A percentile compares a stretch with the other conserved stretches of the same genome.
Conservation (phyloP, 92 coral and sea anemone genomes). For the Pocillopora grandis region DNA sequence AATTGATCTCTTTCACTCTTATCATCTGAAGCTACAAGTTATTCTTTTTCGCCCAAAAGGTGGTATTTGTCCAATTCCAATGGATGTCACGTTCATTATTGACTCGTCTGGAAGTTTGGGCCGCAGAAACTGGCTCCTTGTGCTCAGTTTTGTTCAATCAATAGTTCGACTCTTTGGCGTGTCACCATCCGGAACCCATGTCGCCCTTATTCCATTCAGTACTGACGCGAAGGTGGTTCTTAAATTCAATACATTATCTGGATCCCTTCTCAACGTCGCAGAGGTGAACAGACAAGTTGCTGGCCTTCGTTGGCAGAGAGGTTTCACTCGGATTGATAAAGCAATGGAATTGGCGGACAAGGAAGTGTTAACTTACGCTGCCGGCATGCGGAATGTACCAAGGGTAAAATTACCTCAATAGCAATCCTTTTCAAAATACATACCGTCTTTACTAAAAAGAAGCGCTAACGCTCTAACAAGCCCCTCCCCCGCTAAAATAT, state of each 20-base stretch:
- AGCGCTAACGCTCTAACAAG: too few relatives aligned
- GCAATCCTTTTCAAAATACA: not conserved
- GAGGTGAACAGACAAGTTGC: conserved; percentile 65
- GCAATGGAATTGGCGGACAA: conserved; percentile 72
- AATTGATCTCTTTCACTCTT: too few relatives aligned
- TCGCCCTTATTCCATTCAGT: conserved; percentile 62
- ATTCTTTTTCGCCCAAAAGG: conserved; percentile 39
- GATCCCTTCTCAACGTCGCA: conserved; percentile 50
- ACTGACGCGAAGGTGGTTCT: conserved; percentile 57
- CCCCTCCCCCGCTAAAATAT: too few relatives aligned
- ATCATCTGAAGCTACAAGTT: too few relatives aligned
- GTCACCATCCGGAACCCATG: conserved; percentile 67
- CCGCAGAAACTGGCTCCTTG: conserved; percentile 64
- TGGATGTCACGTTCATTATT: conserved; percentile 78
- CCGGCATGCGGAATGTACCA: conserved; percentile 55
- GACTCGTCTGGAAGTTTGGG: conserved; percentile 80
- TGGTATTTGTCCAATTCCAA: conserved; percentile 64
- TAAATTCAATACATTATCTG: conserved; percentile 71
- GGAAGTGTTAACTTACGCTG: conserved; percentile 64
- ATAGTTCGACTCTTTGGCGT: conserved; percentile 63
- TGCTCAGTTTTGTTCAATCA: conserved; percentile 67
- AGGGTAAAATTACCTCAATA: conserved; percentile 14
- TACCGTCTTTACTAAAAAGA: too few relatives aligned
- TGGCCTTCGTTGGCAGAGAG: conserved; percentile 61
- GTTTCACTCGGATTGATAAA: conserved; percentile 72